Conservation (phyloP, 2,113 vertebrate species). For the Vulpes vulpes region DNA sequence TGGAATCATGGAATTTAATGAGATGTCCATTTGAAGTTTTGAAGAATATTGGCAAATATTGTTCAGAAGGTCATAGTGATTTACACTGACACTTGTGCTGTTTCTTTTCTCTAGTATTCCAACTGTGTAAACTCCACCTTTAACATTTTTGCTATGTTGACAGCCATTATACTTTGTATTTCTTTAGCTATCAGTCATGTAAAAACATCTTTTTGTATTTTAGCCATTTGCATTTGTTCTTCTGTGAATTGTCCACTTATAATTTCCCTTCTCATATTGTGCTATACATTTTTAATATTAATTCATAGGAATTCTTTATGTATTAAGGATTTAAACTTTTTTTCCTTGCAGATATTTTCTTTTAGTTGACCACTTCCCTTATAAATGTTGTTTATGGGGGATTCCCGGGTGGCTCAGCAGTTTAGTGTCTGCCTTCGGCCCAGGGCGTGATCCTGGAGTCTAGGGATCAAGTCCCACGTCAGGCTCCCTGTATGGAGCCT, state of each 20-base stretch:
- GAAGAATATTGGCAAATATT: neutral
- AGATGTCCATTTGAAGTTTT: neutral
- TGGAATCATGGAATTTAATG: neutral
- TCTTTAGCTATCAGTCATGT: neutral
- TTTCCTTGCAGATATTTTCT: constrained; percentile 1
- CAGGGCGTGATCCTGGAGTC: no score
- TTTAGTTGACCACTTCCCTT: neutral
- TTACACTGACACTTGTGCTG: neutral
- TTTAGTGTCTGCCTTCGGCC: no score
- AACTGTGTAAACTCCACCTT: neutral
- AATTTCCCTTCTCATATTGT: neutral
- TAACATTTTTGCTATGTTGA: neutral
- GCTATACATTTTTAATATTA: neutral
- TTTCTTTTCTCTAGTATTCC: neutral
- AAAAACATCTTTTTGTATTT: neutral
- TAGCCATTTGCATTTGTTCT: neutral
- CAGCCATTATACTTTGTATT: neutral
- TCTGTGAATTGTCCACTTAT: neutral
- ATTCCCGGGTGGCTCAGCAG: no score
- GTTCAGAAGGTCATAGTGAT: neutral
- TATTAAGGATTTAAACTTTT: neutral
- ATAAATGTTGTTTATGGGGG: neutral
- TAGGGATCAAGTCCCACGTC: no score
- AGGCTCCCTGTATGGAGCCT: no score
- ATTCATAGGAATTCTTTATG: neutral